Percentiles rank a stretch among this genome's conserved stretches.
Evolutionary conservation across 2,888 invertebrate species (phyloP).

Genomic region (Exephanes ischioxanthus): DNA sequence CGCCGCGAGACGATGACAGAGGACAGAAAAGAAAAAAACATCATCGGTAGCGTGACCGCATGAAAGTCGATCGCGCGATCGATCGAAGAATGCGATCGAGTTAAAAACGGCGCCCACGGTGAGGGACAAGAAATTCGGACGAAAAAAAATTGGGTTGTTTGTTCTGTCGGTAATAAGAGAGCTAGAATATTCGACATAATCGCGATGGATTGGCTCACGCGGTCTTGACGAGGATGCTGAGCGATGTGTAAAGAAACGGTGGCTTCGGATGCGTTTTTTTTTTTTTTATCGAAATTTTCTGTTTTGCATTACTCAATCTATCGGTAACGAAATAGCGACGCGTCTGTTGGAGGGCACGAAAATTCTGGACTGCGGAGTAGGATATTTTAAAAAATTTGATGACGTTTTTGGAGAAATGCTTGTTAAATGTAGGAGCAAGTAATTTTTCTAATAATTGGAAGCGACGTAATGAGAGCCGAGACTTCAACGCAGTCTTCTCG

Average conservation of each 20-base stretch:
- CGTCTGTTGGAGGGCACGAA: neutral
- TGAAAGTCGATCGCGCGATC: conserved; percentile 54
- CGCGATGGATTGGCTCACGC: neutral
- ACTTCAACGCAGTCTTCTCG: too few species aligned
- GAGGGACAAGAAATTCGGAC: neutral
- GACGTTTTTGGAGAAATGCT: neutral
- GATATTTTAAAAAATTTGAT: neutral
- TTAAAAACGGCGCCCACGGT: neutral
- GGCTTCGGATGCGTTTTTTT: neutral
- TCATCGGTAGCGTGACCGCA: conserved; percentile 64
- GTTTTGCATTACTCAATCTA: neutral
- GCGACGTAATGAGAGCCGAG: too few species aligned
- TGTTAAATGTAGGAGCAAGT: neutral
- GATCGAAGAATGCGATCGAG: conserved; percentile 59
- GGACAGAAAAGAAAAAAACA: conserved; percentile 52
- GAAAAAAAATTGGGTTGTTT: neutral
- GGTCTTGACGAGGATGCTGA: neutral
- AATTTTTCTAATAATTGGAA: too few species aligned
- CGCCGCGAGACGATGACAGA: conserved; percentile 17
- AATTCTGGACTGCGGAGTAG: neutral
- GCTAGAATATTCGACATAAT: neutral
- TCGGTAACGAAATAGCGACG: neutral
- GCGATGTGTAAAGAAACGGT: neutral
- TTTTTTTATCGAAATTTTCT: neutral
- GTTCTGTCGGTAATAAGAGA: neutral